Base-by-base conservation (phyloP, 1,140 invertebrate genomes). In the Macrostomum lignano region DNA sequence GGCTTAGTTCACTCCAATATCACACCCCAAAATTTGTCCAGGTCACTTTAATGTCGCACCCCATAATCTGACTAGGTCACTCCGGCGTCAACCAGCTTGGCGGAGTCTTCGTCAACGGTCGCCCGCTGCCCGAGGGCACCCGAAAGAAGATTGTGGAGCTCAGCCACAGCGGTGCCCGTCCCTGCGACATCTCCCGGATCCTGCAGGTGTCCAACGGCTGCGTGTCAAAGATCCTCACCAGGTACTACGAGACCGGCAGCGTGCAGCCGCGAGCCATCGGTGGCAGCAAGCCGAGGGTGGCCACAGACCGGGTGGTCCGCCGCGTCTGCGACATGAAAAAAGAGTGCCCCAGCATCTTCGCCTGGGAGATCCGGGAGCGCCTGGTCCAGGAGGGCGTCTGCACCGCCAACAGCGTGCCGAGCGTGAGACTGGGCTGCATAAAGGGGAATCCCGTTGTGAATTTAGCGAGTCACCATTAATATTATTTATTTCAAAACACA, bases 311-410 rank as follows among this genome's bases (percentile, higher is more conserved):
- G 20, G 86, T 96, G 6, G 86, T 94, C 14, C 75, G 88, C 49
- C 81, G 82, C 28, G 94, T 96, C 40, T 78, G 82, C 6, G 76
- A 79, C 42, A 94, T 93, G 64, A 94, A 94, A 56, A 65, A 78
- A 38, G 78, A 91, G 55, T 93, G 94, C 60, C 88, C 88, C 0
- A 94, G 84, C 14, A 94, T 96, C 79, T 94, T 94, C 52, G 86
- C 86, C 5, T 94, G 86, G 88, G 86, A 96, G 58, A 96, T 96
- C 46, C 64, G 86, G 30, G 84, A 94, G 58, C 67, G 81, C 60
- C 68, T 59, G 17, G 38, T 56, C 14, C 45, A 49, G 24, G 54
- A 59, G 32, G 45, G 43, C 11, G 47, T 56, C 17, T 59, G 55
- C 36, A 48, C 42, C n/a, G 51, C 51, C 38, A 55, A 54, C 32